phyloP scores from a whole-genome alignment of 2,888 invertebrate species.

The Aleiodes leptofemur region DNA sequence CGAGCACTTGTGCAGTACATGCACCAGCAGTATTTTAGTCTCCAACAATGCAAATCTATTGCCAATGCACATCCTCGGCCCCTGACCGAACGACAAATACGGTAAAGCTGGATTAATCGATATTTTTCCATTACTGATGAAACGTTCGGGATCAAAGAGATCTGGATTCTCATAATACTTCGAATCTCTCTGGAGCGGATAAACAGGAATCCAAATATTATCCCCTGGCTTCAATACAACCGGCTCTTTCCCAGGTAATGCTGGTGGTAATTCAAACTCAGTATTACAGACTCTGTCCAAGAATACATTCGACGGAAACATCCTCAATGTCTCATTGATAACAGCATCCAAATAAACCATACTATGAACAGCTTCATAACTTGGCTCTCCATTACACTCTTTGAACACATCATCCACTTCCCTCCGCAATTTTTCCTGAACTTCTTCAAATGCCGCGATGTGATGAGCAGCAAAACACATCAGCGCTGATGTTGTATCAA shows the following conservation, averaged over 20 bases:
- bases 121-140: constrained; percentile 63
- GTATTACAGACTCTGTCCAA: constrained; percentile 65
- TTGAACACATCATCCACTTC: constrained; percentile 64
- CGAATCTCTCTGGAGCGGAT: constrained; percentile 68
- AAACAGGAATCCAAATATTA: constrained; percentile 64
- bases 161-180: constrained; percentile 71
- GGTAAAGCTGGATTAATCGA: constrained; percentile 65
- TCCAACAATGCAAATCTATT: constrained; percentile 62
- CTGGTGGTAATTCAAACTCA: constrained; percentile 62
- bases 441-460: constrained; percentile 69
- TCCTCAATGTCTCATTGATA: constrained; percentile 66
- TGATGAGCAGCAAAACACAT: constrained; percentile 58
- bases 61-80: constrained; percentile 72
- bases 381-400: constrained; percentile 66
- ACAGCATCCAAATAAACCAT: constrained; percentile 72
- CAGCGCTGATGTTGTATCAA: no score
- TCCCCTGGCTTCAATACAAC: constrained; percentile 64
- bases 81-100: constrained; percentile 70
- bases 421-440: constrained; percentile 74
- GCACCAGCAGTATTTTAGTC: constrained; percentile 58
- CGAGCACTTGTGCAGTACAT: constrained; percentile 58
- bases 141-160: constrained; percentile 53
- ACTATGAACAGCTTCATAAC: constrained; percentile 71
- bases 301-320: constrained; percentile 62
- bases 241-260: constrained; percentile 61